These are phyloP conservation scores for Neodiprion pinetum DNA, from an alignment of 1,140 invertebrate species.

Conservation along the genomic window DNA sequence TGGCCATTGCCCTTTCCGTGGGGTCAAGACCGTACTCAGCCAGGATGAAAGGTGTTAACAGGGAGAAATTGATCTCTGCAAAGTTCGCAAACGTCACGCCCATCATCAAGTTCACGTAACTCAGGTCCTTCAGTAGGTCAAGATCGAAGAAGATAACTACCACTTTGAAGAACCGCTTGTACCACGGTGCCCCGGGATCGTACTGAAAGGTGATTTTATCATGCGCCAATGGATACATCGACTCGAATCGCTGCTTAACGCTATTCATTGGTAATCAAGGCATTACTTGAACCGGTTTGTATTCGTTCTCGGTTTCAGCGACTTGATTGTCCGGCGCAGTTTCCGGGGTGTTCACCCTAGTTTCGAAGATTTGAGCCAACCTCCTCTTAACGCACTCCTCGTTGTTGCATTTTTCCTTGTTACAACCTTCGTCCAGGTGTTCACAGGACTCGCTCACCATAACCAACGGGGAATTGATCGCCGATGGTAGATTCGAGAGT, in stretches of 20 bases:
- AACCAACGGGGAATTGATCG: slow-evolving; percentile 22
- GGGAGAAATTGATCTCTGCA: slow-evolving; percentile 73
- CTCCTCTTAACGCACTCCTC: slow-evolving; percentile 13
- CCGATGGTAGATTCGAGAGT: slow-evolving; percentile 15
- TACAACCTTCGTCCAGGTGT: slow-evolving; percentile 15
- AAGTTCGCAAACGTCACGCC: slow-evolving; percentile 73
- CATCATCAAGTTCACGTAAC: slow-evolving; percentile 72
- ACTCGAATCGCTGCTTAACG: background rate
- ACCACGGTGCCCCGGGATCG: background rate
- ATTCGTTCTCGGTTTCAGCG: background rate
- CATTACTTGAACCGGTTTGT: background rate
- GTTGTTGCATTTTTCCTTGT: background rate
- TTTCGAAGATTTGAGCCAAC: slow-evolving; percentile 9
- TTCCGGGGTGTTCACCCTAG: slow-evolving; percentile 3
- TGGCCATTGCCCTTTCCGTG: slow-evolving; percentile 65
- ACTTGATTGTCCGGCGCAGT: background rate
- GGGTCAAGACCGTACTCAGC: slow-evolving; percentile 67
- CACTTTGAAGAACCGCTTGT: slow-evolving; percentile 43
- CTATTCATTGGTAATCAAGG: background rate
- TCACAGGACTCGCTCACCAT: slow-evolving; percentile 27
- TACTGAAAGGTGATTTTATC: background rate
- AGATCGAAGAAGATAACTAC: slow-evolving; percentile 71
- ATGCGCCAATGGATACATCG: background rate
- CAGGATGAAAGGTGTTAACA: slow-evolving; percentile 73
- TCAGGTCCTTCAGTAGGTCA: slow-evolving; percentile 69